phyloP scores from a whole-genome alignment of 2,113 vertebrate species.

The Vulpes lagopus region DNA sequence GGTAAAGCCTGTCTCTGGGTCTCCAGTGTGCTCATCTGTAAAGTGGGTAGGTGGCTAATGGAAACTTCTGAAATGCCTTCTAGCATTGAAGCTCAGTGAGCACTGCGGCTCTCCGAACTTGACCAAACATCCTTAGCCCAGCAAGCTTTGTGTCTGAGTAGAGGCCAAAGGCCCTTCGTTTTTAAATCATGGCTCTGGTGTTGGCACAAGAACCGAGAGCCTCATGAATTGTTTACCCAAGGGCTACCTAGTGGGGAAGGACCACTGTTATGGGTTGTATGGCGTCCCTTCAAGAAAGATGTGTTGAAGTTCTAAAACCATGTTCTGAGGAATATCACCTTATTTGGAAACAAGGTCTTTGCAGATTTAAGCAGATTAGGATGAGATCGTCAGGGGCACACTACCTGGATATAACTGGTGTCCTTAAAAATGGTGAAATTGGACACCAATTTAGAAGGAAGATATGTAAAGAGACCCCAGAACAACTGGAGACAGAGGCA shows the following conservation, averaged over 20 bases:
- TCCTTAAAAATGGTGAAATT: neutral
- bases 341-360: constrained; percentile 39
- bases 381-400: neutral
- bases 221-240: neutral
- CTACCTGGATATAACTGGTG: neutral
- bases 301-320: neutral
- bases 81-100: neutral
- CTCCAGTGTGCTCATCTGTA: neutral
- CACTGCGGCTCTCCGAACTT: neutral
- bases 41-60: neutral
- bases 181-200: neutral
- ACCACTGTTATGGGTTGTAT: neutral
- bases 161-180: neutral
- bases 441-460: neutral
- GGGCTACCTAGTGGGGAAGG: neutral
- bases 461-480: neutral
- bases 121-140: neutral
- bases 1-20: neutral
- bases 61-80: neutral
- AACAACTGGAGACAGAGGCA: neutral
- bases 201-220: neutral
- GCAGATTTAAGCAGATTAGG: constrained; percentile 20
- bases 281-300: neutral
- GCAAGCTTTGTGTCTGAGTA: neutral
- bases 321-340: neutral